Evolutionary conservation across 2,888 invertebrate species (phyloP), one percentile per base, ranked within the genome.

Genomic region (Anaspis maculata): DNA sequence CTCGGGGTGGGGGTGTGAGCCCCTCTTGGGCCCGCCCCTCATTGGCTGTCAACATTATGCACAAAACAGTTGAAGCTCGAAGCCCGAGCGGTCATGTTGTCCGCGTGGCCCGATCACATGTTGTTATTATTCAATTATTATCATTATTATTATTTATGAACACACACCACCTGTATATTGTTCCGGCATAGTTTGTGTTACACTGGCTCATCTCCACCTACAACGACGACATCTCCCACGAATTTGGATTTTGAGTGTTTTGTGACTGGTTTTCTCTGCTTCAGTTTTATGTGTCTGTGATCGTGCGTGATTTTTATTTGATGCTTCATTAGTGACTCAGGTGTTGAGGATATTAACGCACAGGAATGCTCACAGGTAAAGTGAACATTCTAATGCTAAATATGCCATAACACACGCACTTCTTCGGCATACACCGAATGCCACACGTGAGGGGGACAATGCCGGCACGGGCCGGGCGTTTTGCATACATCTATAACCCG

Each of bases 31-130:
- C 58, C 63, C 63, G 64, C 63, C 65, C 62, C 64, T 62, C 61
- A 62, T 62, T 63, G 63, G 61, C 62, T 62, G 60, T 62, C 61
- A 62, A 62, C 60, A 61, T 59, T 62, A 64, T 58, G 61, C 61
- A 62, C 59, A 61, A 62, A 62, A 62, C 64, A 66, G 66, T 66
- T 59, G 60, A 64, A 64, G 64, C 57, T 56, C 58, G 57, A 60
- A 61, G 59, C 54, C 56, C 61, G 61, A 57, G 57, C 59, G 59
- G 62, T 61, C 55, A 66, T 61, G 64, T 64, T 64, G 64, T 61
- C 59, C 59, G 59, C 58, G 59, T 54, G 54, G 57, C 56, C 57
- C 55, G 52, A 52, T 56, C 54, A 53, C 61, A 61, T 59, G 61
- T 59, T 49, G 48, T 49, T 33, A 32, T 24, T 24, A 31, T 31